These are phyloP conservation scores for Brevipalpus yothersi DNA, from an alignment of 1,140 invertebrate species.

Conservation along the genomic window DNA sequence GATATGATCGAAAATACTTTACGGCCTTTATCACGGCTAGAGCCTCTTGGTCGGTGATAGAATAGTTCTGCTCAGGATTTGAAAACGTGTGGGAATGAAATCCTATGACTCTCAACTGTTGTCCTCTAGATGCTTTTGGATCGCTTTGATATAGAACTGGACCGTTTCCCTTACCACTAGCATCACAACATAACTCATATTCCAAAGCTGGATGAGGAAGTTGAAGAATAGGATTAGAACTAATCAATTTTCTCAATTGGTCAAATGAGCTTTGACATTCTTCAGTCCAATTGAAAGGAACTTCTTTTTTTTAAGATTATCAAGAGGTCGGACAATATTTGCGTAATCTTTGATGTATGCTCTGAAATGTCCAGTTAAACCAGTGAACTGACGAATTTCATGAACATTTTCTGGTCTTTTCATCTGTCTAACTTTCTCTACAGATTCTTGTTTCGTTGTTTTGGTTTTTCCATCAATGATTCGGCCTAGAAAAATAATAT, in stretches of 20 bases:
- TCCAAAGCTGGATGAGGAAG: slow-evolving; percentile 6
- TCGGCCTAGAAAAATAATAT: neutral
- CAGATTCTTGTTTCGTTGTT: neutral
- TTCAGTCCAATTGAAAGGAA: neutral
- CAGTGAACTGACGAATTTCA: neutral
- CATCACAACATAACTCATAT: slow-evolving; percentile 8
- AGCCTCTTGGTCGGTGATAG: slow-evolving; percentile 21
- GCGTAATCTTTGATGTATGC: slow-evolving; percentile 15
- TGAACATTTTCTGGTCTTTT: neutral
- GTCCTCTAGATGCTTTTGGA: slow-evolving; percentile 1
- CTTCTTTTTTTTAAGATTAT: neutral
- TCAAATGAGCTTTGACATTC: neutral
- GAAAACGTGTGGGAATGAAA: slow-evolving; percentile 18
- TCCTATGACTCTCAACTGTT: slow-evolving; percentile 8
- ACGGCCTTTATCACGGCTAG: slow-evolving; percentile 20
- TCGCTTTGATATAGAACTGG: slow-evolving; percentile 7
- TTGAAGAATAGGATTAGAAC: neutral
- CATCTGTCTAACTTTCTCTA: neutral
- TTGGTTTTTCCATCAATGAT: neutral
- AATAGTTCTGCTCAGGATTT: slow-evolving; percentile 18
- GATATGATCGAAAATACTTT: slow-evolving; percentile 13
- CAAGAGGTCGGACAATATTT: slow-evolving; percentile 11
- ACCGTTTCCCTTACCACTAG: slow-evolving; percentile 8
- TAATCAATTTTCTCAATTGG: neutral
- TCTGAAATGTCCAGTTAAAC: slow-evolving; percentile 5